Conservation (phyloP, 2,797 vertebrate genomes). For the Kryptopterus vitreolus region DNA sequence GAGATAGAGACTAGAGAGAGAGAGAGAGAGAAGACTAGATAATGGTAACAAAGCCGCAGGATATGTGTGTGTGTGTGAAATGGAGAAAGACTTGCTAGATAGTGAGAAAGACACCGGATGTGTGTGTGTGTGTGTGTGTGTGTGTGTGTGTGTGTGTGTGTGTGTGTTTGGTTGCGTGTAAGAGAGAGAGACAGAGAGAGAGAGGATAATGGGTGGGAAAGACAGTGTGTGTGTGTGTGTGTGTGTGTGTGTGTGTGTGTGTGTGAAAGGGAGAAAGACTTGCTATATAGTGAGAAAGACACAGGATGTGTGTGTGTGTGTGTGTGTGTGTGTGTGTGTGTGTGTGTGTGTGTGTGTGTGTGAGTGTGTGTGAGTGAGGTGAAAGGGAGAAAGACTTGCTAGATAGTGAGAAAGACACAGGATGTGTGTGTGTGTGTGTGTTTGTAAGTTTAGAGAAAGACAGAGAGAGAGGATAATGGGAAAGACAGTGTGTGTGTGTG, state of each 20-base stretch:
- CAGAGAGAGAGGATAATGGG: too few relatives aligned
- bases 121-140: slow-evolving; percentile 25
- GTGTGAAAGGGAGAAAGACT: not conserved
- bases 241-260: slow-evolving; percentile 9
- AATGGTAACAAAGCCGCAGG: too few relatives aligned
- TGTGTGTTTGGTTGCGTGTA: slow-evolving; percentile 20
- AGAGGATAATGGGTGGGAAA: too few relatives aligned
- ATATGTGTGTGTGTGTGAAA: too few relatives aligned
- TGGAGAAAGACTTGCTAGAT: too few relatives aligned
- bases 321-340: not conserved
- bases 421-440: not conserved
- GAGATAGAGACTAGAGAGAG: too few relatives aligned
- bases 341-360: not conserved
- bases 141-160: slow-evolving; percentile 14
- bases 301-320: slow-evolving; percentile 6
- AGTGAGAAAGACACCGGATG: too few relatives aligned
- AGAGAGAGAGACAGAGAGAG: slow-evolving; percentile 1
- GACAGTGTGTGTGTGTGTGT: slow-evolving; percentile 24
- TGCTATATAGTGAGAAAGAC: slow-evolving; percentile 3
- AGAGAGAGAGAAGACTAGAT: too few relatives aligned
- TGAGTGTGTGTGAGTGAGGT: too few relatives aligned
- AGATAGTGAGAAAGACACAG: not conserved
- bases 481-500: not conserved
- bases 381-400: not conserved
- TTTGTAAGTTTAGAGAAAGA: too few relatives aligned